These are phyloP conservation scores for Tetragonula clypearis DNA, from an alignment of 1,140 invertebrate genomes.

Conservation along the genomic window DNA sequence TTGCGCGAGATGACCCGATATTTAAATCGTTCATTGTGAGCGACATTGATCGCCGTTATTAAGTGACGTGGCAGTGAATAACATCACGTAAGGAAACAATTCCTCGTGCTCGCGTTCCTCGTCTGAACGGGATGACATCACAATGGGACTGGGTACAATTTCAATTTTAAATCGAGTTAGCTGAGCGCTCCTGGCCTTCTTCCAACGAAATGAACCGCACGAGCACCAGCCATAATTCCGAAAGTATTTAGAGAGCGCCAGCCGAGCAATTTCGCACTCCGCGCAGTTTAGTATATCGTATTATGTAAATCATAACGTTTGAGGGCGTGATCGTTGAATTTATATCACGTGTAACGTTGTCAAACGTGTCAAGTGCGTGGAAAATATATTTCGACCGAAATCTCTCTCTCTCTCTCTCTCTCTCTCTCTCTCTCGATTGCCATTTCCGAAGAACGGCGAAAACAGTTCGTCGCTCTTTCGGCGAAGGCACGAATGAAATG, in stretches of 20 bases:
- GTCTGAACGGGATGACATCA: background rate
- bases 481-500: too few relatives aligned
- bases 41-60: constrained; percentile 2
- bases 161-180: constrained; percentile 43
- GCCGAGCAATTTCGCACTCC: constrained; percentile 13
- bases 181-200: constrained; percentile 12
- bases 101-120: background rate
- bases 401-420: background rate
- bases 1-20: background rate
- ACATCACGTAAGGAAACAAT: constrained; percentile 16
- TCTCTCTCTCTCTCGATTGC: too few relatives aligned
- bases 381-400: too few relatives aligned
- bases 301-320: background rate
- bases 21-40: constrained; percentile 4
- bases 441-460: too few relatives aligned
- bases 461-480: too few relatives aligned
- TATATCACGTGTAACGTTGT: background rate
- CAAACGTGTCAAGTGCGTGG: background rate
- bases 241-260: constrained; percentile 27
- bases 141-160: constrained; percentile 35
- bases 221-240: constrained; percentile 15
- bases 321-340: background rate
- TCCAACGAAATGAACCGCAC: constrained; percentile 23
- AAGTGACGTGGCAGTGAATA: background rate
- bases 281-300: background rate